Base-by-base conservation (phyloP, 2,113 vertebrate genomes). In the Hemicordylus capensis region DNA sequence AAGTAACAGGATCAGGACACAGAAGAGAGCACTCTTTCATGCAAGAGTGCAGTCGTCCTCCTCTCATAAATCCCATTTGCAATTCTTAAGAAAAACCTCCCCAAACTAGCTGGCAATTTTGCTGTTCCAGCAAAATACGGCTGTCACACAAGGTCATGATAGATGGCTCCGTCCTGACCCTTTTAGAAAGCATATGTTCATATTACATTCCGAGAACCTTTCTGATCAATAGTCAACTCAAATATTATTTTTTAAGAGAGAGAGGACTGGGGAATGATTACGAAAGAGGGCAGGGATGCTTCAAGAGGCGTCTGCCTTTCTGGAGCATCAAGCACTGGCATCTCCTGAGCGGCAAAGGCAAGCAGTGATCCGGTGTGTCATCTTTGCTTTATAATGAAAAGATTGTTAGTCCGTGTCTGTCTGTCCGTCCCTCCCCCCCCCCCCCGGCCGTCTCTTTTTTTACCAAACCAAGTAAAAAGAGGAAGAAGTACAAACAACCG, bases 221-320 rank as follows among this genome's bases (percentile, higher is more conserved):
- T 87, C 83, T 91, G 85, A 93, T 94, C 93, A 94, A 91, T 92
- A 90, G 89, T 83, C 87, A 82, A 9, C 81, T 78, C 88, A 81
- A 91, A 67, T 64, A n/a, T 81, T 88, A 39, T 64, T 76, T 61
- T 78, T 91, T 56, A 11, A 75, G 34, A 70, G n/a, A 67, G n/a
- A 69, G 44, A 26, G 2, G 76, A 26, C 63, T 81, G 7, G 54
- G 70, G 42, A 63, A 74, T 34, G 10, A 83, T 48, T 61, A 34
- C 44, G 10, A 61, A 63, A 48, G 42, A 14, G 22, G 70, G 80
- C 42, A 73, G 20, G n/a, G 42, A 46, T n/a, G 70, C 37, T 39
- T 63, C 56, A 4, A 26, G 46, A 9, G 26, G 19, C 12, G 58
- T 3, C n/a, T 56, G 48, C 48, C 56, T 75, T n/a, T 83, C 58